Conservation (phyloP, 2,888 invertebrate genomes). For the Perithous albicinctus region DNA sequence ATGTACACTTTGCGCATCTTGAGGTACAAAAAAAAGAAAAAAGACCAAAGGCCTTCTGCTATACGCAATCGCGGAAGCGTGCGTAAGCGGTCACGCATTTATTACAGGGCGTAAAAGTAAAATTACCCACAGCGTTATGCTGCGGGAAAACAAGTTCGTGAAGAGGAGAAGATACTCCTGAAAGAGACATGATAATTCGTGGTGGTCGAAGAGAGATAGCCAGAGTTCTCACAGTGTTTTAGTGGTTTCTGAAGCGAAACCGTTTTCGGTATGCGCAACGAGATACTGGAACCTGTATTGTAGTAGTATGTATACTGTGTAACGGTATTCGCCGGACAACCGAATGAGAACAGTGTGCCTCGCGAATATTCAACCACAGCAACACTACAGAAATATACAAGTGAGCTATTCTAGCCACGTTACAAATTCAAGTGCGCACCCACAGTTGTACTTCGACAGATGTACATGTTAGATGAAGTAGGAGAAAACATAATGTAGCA, state of each 20-base stretch:
- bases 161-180: constrained; percentile 35
- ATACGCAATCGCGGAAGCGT: constrained; percentile 75
- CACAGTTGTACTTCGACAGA: neutral
- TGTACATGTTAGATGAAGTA: neutral
- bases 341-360: constrained; percentile 56
- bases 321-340: constrained; percentile 69
- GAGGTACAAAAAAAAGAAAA: neutral
- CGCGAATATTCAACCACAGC: constrained; percentile 46
- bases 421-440: neutral
- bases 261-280: constrained; percentile 78
- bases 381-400: constrained; percentile 7
- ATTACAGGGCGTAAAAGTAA: constrained; percentile 80
- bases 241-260: constrained; percentile 77
- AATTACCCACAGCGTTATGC: constrained; percentile 75
- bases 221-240: constrained; percentile 81
- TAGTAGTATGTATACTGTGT: constrained; percentile 47
- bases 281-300: constrained; percentile 21
- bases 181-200: constrained; percentile 28
- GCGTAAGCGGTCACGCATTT: constrained; percentile 80
- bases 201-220: constrained; percentile 61
- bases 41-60: constrained; percentile 31
- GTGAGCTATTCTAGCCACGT: neutral
- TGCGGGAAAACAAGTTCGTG: constrained; percentile 49
- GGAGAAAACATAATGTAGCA: neutral
- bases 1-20: constrained; percentile 12